These are phyloP conservation scores for Artemia franciscana DNA, from an alignment of 1,140 invertebrate species.

Conservation along the genomic window DNA sequence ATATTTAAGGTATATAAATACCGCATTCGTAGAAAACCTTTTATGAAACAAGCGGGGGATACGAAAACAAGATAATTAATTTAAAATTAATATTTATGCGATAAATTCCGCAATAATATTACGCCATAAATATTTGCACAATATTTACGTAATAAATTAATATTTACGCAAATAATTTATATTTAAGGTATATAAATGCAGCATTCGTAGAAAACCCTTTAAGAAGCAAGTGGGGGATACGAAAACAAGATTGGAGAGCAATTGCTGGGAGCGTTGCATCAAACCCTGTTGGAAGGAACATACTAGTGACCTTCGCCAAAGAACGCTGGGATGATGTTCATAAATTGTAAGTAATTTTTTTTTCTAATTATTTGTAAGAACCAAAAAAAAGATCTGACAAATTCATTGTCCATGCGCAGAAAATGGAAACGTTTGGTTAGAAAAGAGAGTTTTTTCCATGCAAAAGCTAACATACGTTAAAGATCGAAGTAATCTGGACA, in stretches of 20 bases:
- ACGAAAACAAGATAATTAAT: too few relatives aligned
- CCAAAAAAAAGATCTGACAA: constrained; percentile 39
- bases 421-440: too few relatives aligned
- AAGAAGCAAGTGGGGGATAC: constrained; percentile 8
- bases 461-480: too few relatives aligned
- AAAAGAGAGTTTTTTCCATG: too few relatives aligned
- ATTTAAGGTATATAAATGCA: neutral
- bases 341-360: constrained; percentile 32
- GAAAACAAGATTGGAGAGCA: constrained; percentile 16
- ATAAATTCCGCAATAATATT: neutral
- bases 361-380: constrained; percentile 35
- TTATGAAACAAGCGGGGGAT: neutral
- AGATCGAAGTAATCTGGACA: too few relatives aligned
- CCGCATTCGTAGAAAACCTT: neutral
- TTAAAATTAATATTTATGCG: too few relatives aligned
- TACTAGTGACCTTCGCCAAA: constrained; percentile 46
- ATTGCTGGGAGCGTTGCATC: constrained; percentile 15
- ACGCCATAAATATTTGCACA: neutral
- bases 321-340: constrained; percentile 42
- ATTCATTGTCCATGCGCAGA: constrained; percentile 40
- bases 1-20: neutral
- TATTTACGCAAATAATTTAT: neutral
- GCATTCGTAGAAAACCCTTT: neutral
- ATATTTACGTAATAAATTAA: too few relatives aligned
- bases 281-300: constrained; percentile 20